Evolutionary conservation across 2,888 invertebrate genomes (phyloP), one percentile per base, ranked within the genome.

Genomic region (Volucella inanis): DNA sequence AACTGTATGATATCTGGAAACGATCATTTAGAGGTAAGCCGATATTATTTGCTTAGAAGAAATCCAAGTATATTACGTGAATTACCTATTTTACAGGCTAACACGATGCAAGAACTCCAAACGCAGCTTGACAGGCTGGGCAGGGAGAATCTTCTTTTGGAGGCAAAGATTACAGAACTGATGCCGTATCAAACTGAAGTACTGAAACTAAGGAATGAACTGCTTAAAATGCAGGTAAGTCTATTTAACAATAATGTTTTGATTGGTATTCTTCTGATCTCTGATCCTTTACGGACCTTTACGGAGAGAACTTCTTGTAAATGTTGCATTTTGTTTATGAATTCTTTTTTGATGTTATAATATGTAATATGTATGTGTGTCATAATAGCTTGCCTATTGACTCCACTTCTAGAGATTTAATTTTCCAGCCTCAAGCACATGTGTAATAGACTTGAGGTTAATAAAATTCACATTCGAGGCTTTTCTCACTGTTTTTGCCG

Each of bases 181-280:
- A 91, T 94, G 89, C 94, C 94, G 88, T 94, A 94, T 88, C 94
- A 94, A 82, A 93, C 94, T 67, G 96, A 96, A 90, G 93, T 96
- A 78, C 94, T 94, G 86, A 93, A 94, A 87, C 92, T 96, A 74
- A 93, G 95, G 88, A 93, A 93, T 76, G 96, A 96, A 92, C 94
- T 96, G 88, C 93, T 94, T 50, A 94, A 94, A 88, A 91, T 96
- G 88, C 96, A 96, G 94, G 95, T 96, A 89, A 87, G 18, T 3
- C 18, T 31, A 31, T 22, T 22, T 22, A 22, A 3, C 4, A 22
- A 4, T 3, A 22, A 22, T 31, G 6, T 31, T 31, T 31, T 31
- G 6, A 31, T 31, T 31, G 31, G 31, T 6, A 31, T 31, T 6
- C 22, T 22, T 22, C 6, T 31, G 6, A 31, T 31, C 31, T 4